Percentiles rank a stretch among this genome's conserved stretches.
These are phyloP conservation scores for Nothocercus julius DNA, from an alignment of 2,113 vertebrate genomes.

Conservation along the genomic window DNA sequence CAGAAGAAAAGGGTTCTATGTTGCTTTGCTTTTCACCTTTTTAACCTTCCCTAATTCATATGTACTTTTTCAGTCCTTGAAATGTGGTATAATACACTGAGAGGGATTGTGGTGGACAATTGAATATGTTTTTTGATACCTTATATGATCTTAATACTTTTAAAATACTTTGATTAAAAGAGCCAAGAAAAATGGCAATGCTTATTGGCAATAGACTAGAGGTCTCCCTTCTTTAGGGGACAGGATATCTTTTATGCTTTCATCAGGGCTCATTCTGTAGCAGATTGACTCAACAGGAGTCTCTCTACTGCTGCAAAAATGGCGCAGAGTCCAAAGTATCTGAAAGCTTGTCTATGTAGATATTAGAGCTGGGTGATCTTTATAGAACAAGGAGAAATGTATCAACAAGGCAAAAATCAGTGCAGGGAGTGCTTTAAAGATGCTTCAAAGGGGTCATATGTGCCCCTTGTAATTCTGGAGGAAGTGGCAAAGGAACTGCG, in stretches of 20 bases:
- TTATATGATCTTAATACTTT: not conserved
- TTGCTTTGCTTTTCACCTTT: not conserved
- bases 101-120: not conserved
- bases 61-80: not conserved
- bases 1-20: not conserved
- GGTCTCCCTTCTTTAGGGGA: not conserved
- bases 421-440: not conserved
- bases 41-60: not conserved
- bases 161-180: not conserved
- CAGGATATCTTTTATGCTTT: not conserved
- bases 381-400: not conserved
- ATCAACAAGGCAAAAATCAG: accelerated
- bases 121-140: not conserved
- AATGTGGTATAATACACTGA: not conserved
- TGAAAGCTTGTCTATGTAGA: not conserved
- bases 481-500: not conserved
- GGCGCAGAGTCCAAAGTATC: not conserved
- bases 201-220: not conserved
- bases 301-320: not conserved
- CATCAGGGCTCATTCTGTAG: accelerated
- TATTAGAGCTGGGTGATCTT: not conserved
- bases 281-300: not conserved
- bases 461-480: not conserved
- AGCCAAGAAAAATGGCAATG: not conserved
- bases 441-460: accelerated